A percentile compares a stretch with the other conserved stretches of the same genome.
phyloP scores from a whole-genome alignment of 1,140 invertebrate genomes.

The Argopecten irradians region DNA sequence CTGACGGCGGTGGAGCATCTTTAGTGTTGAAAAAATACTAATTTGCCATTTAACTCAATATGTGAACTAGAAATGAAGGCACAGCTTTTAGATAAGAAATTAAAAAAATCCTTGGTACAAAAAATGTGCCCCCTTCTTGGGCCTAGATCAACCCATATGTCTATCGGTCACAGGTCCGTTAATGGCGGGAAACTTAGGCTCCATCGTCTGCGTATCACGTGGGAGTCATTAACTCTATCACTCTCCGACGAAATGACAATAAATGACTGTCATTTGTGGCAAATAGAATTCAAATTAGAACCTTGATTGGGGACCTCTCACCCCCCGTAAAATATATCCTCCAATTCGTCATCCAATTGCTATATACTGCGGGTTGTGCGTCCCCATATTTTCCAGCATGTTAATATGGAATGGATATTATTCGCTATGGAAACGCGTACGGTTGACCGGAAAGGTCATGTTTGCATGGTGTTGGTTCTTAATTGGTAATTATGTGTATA shows the following conservation, averaged over 20 bases:
- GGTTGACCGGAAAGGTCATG: not conserved
- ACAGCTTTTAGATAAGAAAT: too few species aligned
- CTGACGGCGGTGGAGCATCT: too few species aligned
- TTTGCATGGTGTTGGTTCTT: not conserved
- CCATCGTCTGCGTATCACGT: not conserved
- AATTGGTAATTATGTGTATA: not conserved
- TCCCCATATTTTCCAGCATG: not conserved
- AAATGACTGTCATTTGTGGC: constrained; percentile 21
- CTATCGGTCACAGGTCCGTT: not conserved
- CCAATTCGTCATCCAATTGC: not conserved
- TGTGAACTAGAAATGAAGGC: too few species aligned
- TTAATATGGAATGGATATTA: not conserved
- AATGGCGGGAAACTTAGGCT: constrained; percentile 11
- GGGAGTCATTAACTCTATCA: not conserved
- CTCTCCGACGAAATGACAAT: constrained; percentile 7
- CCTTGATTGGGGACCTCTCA: constrained; percentile 20
- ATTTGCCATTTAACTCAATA: too few species aligned
- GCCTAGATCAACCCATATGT: not conserved
- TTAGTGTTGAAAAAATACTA: too few species aligned
- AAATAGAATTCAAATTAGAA: constrained; percentile 18
- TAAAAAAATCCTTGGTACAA: too few species aligned
- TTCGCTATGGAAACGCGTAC: not conserved
- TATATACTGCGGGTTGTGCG: not conserved
- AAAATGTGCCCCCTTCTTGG: not conserved
- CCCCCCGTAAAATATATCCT: not conserved